Evolutionary conservation across 2,797 vertebrate species (phyloP).

Genomic region (Macroramphosus scolopax): DNA sequence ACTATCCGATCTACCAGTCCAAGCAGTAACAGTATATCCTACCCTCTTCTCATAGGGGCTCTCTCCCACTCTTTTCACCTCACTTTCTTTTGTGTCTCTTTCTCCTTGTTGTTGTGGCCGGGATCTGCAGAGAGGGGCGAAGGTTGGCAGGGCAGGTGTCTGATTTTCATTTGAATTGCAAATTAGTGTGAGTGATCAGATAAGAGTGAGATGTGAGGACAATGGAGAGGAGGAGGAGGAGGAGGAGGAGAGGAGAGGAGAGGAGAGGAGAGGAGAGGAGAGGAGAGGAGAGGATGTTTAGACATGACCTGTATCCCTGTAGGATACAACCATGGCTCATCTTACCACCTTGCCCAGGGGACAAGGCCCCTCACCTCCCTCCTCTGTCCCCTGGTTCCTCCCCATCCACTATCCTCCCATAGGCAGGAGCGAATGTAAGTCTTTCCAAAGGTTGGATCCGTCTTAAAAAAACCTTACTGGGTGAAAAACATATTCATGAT

Average conservation of each 20-base stretch:
- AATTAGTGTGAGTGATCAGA: conserved; percentile 84
- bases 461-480: not conserved
- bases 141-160: conserved; percentile 88
- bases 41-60: conserved; percentile 73
- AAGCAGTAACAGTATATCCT: conserved; percentile 78
- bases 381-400: conserved; percentile 19
- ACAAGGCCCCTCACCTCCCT: conserved; percentile 32
- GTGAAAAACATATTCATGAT: conserved; percentile 12
- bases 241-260: conserved; percentile 13
- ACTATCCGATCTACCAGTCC: conserved; percentile 78
- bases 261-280: conserved; percentile 29
- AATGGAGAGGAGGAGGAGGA: conserved; percentile 28
- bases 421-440: conserved; percentile 2
- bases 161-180: conserved; percentile 96
- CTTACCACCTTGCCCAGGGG: conserved; percentile 43
- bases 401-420: conserved; percentile 15
- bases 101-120: conserved; percentile 61
- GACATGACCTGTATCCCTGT: conserved; percentile 49
- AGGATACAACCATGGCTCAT: conserved; percentile 46
- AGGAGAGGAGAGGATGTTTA: conserved; percentile 31
- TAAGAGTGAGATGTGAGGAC: conserved; percentile 71
- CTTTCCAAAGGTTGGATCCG: conserved; percentile 2
- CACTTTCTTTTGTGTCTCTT: conserved; percentile 51
- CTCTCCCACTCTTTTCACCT: conserved; percentile 51
- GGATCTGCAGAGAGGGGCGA: conserved; percentile 72